Evolutionary conservation across 2,797 vertebrate species (phyloP), one percentile per base, ranked within the genome.

Genomic region (Potorous gilbertii): DNA sequence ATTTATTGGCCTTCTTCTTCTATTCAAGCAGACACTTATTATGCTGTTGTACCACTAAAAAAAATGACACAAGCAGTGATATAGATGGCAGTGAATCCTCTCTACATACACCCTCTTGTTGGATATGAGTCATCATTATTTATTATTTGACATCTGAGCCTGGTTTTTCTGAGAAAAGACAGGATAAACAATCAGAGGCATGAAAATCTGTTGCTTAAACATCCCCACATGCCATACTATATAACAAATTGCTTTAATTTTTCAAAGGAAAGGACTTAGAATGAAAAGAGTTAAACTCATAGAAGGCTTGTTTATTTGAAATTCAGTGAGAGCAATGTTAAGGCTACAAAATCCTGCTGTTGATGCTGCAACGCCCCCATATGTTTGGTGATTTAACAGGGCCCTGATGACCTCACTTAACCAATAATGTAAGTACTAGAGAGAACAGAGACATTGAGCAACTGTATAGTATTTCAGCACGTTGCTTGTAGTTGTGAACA

Each of bases 111-210:
- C 11, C 4, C 11, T 93, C 54, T 31, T 55, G 16, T 29, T 93
- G 92, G 92, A 95, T 96, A 94, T 93, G 90, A 97, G 95, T 92
- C 96, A 95, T 89, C 95, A 94, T 94, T 93, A 96, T 92, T 95
- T 95, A 93, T 91, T 95, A 66, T 89, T 54, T 52, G 54, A 54
- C 50, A 91, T 97, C 94, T 55, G 56, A 55, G 54, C 54, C 62
- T 66, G 57, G 56, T 94, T 66, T 94, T 94, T 93, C 92, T 91
- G 94, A 96, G 59, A 92, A 66, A 95, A 96, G 92, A 46, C 59
- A 54, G 90, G 40, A 9, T 89, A 59, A 92, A 96, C 92, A 92
- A 55, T 91, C 52, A 92, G 57, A 91, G 94, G 54, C 56, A 87
- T 90, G 55, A 29, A 55, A 40, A 96, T 0, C 90, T n/a, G 55